Evolutionary conservation across 92 coral and sea anemone species (phyloP), one percentile per base, ranked within the genome.

Genomic region (Umimayanthus kanabou): DNA sequence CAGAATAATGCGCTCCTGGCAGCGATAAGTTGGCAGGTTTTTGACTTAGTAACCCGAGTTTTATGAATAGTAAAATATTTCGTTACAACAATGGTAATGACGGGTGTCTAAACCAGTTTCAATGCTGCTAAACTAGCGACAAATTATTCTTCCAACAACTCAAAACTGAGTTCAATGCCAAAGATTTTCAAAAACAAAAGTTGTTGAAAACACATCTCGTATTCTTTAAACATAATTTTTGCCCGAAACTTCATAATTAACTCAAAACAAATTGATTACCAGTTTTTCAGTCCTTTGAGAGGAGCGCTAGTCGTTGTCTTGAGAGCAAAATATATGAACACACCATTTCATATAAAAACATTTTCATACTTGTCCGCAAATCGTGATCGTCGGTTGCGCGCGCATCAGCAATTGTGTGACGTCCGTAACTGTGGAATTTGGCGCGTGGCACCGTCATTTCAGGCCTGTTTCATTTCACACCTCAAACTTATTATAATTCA

Each of bases 351-450:
- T 4, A 25, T 9, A 3, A 14, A 23, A 3, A 23, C 65, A 11
- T 11, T n/a, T 47, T 78, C 18, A 15, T 3, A 42, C 20, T 78
- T 20, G 49, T 47, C 57, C 53, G 26, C 80, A 76, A 42, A 53
- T 2, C 2, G 14, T 3, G 14, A 53, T 53, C 58, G 20, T 26
- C 55, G 65, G 72, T 80, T 80, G 84, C 84, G 72, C 71, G 84
- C 84, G 47, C 84, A 40, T 76, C 47, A 80, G 57, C 84, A 55
- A 80, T 80, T 57, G 84, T 80, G 47, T 80, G 84, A 80, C 84
- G 84, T 80, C 2, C 37, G 37, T 33, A 33, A 33, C 28, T 9
- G 47, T 67, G 45, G 58, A 40, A 76, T 15, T 37, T 18, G 25
- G 18, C 26, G 26, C 69, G 37, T 23, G 69, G 58, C 50, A 47